These are phyloP conservation scores for Eulemur macaco DNA, from an alignment of 2,113 vertebrate genomes.

Conservation along the genomic window DNA sequence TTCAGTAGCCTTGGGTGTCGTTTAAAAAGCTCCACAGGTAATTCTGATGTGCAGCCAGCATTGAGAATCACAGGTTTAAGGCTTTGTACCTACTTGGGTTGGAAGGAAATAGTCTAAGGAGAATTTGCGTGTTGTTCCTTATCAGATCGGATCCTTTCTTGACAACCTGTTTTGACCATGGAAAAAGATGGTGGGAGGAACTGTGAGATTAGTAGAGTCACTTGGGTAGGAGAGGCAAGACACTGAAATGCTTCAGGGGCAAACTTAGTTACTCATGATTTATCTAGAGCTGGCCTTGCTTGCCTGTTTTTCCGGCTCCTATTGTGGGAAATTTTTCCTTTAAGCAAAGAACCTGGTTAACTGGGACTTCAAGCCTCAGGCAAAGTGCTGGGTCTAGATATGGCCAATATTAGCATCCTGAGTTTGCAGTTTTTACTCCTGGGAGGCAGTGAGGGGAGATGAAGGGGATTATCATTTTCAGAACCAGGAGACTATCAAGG, in stretches of 20 bases:
- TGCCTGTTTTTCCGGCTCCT: not conserved
- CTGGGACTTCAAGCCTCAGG: not conserved
- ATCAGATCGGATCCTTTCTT: not conserved
- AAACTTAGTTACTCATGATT: not conserved
- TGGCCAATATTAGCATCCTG: not conserved
- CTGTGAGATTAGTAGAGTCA: not conserved
- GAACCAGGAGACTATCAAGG: not conserved
- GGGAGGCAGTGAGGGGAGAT: not conserved
- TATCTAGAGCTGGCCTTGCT: not conserved
- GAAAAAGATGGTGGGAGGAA: not conserved
- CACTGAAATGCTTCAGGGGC: not conserved
- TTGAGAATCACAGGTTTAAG: not conserved
- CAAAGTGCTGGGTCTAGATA: not conserved
- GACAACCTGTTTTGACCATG: not conserved
- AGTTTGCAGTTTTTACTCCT: slow-evolving; percentile 4
- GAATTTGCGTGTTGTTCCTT: not conserved
- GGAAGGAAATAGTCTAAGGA: not conserved
- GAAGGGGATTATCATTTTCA: not conserved
- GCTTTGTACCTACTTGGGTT: not conserved
- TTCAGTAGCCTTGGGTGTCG: not conserved
- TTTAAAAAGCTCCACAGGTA: not conserved
- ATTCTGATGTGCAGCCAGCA: not conserved
- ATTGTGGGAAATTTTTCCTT: not conserved
- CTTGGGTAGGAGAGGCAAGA: not conserved
- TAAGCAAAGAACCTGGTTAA: not conserved